These are phyloP conservation scores for Radopholus similis DNA, from an alignment of 1,140 invertebrate species.

Conservation along the genomic window DNA sequence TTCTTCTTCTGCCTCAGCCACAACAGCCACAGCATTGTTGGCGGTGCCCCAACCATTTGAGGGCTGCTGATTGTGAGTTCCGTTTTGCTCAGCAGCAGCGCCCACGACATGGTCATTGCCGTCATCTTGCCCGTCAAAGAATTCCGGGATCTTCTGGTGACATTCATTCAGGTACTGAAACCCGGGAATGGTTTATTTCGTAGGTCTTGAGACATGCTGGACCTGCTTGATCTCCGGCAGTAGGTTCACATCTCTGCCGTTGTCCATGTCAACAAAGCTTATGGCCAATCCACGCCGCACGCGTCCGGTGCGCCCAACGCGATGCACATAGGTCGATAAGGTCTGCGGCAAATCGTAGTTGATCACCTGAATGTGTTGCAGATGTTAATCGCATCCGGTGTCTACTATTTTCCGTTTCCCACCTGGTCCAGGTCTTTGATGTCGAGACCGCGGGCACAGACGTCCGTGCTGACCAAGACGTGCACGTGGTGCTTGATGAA, in stretches of 20 bases:
- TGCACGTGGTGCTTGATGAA: conserved; percentile 69
- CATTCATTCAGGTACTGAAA: too few species aligned
- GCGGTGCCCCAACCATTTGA: background rate
- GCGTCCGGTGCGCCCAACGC: conserved; percentile 77
- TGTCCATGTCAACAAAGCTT: conserved; percentile 20
- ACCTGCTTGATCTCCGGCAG: conserved; percentile 31
- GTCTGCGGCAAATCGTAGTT: conserved; percentile 85
- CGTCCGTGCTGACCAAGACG: conserved; percentile 84
- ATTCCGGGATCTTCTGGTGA: too few species aligned
- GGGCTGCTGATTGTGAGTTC: background rate
- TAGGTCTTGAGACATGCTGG: too few species aligned
- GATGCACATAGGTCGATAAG: conserved; percentile 89
- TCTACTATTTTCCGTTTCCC: too few species aligned
- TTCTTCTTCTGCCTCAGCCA: too few species aligned
- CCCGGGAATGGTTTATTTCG: too few species aligned
- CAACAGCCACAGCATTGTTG: too few species aligned
- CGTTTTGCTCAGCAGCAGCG: background rate
- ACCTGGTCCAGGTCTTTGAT: conserved; percentile 82
- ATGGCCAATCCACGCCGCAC: conserved; percentile 17
- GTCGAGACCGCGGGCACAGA: conserved; percentile 83
- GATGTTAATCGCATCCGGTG: too few species aligned
- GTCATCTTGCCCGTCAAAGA: background rate
- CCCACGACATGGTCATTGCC: background rate
- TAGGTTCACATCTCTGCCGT: too few species aligned
- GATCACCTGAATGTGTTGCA: conserved; percentile 75